Percentiles rank a stretch among this genome's conserved stretches.
Evolutionary conservation across 2,888 invertebrate genomes (phyloP).

Genomic region (Drosophila setosimentum): DNA sequence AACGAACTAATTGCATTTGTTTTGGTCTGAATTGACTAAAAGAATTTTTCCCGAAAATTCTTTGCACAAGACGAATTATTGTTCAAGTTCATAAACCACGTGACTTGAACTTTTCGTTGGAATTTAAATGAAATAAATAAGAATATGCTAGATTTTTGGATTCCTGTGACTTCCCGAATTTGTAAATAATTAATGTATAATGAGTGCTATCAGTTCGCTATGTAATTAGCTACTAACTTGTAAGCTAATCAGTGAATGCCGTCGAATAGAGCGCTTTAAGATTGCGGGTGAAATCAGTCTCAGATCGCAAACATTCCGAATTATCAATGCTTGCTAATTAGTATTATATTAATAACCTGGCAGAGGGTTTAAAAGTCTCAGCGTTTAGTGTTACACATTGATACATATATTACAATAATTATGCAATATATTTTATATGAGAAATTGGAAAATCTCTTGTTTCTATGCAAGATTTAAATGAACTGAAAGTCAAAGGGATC

Average conservation of each 20-base stretch:
- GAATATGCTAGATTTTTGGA: background rate
- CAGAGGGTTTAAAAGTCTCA: background rate
- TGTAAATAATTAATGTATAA: background rate
- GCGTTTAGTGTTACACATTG: background rate
- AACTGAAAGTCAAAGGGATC: too few species aligned
- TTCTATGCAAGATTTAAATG: background rate
- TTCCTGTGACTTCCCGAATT: background rate
- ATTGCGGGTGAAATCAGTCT: background rate
- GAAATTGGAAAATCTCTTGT: background rate
- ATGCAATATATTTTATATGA: background rate
- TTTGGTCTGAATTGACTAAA: slow-evolving; percentile 16
- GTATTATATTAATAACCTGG: background rate
- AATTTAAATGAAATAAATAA: background rate
- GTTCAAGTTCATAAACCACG: slow-evolving; percentile 45
- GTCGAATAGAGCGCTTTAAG: background rate
- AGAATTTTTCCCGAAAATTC: slow-evolving; percentile 22
- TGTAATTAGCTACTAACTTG: background rate
- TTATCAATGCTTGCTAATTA: background rate
- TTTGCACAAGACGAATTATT: slow-evolving; percentile 12
- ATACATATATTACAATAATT: background rate
- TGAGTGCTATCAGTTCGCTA: background rate
- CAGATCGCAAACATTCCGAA: background rate
- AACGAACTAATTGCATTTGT: slow-evolving; percentile 14
- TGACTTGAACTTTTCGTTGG: background rate
- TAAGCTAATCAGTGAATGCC: background rate